phyloP scores from a whole-genome alignment of 2,888 invertebrate genomes.

The Platerodrilus igneus region DNA sequence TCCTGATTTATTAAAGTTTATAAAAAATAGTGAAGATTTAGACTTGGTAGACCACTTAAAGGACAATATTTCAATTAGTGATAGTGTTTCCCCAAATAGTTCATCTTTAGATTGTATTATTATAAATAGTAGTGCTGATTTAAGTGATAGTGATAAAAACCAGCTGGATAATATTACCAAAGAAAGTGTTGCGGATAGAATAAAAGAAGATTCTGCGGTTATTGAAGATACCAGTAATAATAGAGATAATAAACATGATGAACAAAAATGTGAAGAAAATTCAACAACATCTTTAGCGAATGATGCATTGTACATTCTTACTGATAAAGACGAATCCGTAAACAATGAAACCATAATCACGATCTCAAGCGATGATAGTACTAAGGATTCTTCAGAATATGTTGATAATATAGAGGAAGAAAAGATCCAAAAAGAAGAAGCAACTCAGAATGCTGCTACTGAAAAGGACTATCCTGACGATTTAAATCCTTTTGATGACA shows the following conservation, averaged over 20 bases:
- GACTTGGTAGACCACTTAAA: constrained; percentile 17
- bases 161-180: constrained; percentile 44
- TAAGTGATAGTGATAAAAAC: constrained; percentile 33
- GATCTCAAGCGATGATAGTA: constrained; percentile 1
- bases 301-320: background rate
- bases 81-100: constrained; percentile 35
- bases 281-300: background rate
- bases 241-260: constrained; percentile 5
- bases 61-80: constrained; percentile 24
- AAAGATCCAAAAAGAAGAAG: constrained; percentile 13
- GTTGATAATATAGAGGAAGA: constrained; percentile 23
- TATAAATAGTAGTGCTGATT: constrained; percentile 24
- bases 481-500: constrained; percentile 79
- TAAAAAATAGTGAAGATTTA: constrained; percentile 16
- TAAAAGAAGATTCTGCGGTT: background rate
- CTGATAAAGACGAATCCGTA: background rate
- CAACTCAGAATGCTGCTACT: too few relatives aligned
- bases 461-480: constrained; percentile 76
- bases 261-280: constrained; percentile 6
- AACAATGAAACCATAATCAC: constrained; percentile 5
- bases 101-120: constrained; percentile 19
- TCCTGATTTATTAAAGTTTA: constrained; percentile 3
- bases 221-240: constrained; percentile 4
- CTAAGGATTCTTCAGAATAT: constrained; percentile 11
- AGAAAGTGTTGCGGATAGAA: too few relatives aligned